These are phyloP conservation scores for Crossaster papposus DNA, from an alignment of 53 echinoderm and acorn worm genomes.

Conservation along the genomic window DNA sequence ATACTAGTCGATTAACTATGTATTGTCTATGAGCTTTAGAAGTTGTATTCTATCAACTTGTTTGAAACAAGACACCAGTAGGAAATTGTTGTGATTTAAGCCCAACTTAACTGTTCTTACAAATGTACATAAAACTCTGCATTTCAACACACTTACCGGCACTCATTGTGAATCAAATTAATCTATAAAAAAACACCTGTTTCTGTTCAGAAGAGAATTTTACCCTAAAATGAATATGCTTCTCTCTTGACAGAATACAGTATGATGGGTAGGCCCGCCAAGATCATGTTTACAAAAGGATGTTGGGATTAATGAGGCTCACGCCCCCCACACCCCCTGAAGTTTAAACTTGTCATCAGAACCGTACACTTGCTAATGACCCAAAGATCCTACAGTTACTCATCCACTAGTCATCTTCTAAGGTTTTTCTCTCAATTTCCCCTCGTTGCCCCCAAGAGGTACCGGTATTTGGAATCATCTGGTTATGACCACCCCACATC, in stretches of 20 bases:
- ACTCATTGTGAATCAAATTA: no score
- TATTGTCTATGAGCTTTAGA: no score
- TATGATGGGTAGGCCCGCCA: background rate
- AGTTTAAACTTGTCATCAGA: constrained; percentile 54
- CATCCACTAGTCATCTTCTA: constrained; percentile 14
- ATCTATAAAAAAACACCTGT: background rate
- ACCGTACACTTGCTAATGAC: constrained; percentile 24
- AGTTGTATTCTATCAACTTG: no score
- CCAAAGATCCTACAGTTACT: constrained; percentile 43
- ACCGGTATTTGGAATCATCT: background rate
- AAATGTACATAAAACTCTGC: background rate
- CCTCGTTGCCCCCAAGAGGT: background rate
- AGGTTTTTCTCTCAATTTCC: background rate
- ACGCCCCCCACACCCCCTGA: background rate
- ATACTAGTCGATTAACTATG: no score
- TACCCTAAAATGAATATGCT: background rate
- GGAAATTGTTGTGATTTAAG: no score
- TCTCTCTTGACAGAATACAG: background rate
- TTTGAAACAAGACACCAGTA: no score
- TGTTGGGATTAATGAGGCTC: background rate
- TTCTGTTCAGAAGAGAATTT: background rate
- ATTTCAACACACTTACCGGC: no score
- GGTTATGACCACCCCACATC: background rate
- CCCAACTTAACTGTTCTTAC: no score
- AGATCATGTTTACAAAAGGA: constrained; percentile 13